Percentiles rank a stretch among this genome's conserved stretches.
Evolutionary conservation across 2,113 vertebrate species (phyloP).

Genomic region (Ancistrus triradiatus): DNA sequence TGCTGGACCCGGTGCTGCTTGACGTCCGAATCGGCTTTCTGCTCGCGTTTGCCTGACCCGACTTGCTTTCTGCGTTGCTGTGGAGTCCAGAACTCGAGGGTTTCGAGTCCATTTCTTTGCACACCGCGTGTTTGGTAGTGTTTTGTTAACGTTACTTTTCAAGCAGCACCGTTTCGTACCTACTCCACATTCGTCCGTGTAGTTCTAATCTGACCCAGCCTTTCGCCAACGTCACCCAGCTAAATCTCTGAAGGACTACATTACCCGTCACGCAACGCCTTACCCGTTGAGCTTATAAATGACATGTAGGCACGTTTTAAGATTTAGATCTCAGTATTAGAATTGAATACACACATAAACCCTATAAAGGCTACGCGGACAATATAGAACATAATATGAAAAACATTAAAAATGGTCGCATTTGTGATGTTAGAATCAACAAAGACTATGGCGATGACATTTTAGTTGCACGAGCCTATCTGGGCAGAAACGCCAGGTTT

Average conservation of each 20-base stretch:
- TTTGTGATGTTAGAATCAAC: no score
- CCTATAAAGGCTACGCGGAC: no score
- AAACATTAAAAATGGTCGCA: no score
- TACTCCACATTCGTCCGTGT: neutral
- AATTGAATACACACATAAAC: no score
- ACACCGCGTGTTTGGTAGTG: neutral
- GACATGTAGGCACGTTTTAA: no score
- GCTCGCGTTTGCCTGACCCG: constrained; percentile 32
- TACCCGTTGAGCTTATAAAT: no score
- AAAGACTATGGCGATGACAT: no score
- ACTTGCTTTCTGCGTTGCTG: neutral
- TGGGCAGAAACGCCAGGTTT: no score
- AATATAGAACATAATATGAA: no score
- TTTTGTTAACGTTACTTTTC: neutral
- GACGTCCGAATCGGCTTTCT: constrained; percentile 27
- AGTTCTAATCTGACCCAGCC: constrained; percentile 6
- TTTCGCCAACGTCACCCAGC: constrained; percentile 32
- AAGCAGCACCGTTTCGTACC: no score
- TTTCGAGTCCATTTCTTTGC: constrained; percentile 1
- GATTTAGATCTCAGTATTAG: no score
- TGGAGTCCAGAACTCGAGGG: neutral
- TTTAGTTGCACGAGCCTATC: no score
- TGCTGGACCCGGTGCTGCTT: constrained; percentile 33
- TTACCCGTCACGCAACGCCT: constrained; percentile 11
- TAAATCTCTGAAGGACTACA: constrained; percentile 12